Base-by-base conservation (phyloP, 2,113 vertebrate genomes). In the Ochotona curzoniae region DNA sequence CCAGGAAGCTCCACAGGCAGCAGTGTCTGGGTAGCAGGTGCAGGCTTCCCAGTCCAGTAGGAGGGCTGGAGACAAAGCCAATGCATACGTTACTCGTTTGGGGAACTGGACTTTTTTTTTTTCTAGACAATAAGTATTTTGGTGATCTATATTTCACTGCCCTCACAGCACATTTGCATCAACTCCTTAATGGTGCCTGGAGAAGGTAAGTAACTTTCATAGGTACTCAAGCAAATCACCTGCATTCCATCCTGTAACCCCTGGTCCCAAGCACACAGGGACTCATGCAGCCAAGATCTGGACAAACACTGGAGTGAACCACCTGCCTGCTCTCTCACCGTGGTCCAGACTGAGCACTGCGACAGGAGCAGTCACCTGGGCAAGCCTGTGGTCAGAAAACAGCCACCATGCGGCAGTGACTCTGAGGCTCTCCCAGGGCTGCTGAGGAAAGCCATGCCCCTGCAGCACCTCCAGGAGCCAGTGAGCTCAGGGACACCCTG, bases 1-100 rank as follows among this genome's bases (percentile, higher is more conserved):
- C 99, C 98, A 0, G 98, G 98, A 78, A 99, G 98, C 23, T 98
- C 98, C 70, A 98, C 98, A 32, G 99, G 98, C 74, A 99, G 98
- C 1, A 98, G 98, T 69, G 98, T 98, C 7, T 98, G 86, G 60
- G 98, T 92, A 2, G 98, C 98, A 83, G 98, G 97, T 78, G 97
- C 97, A 75, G 99, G 98, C 49, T 79, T 98, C 69, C 98, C 98
- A 0, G 97, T 98, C 99, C 99, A 99, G 94, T 99, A 99, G 0
- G 99, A 99, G 26, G 99, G 99, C 99, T 99, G 96, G 28, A 32
- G 71, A 66, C 75, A 49, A 96, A 94, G 15, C 17, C 44, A 4
- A 88, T 8, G 76, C 28, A 83, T 2, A 60, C 47, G 54, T 87
- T 71, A 93, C 38, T 32, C 1, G 10, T 54, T 38, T 51, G 47